A percentile compares a stretch with the other conserved stretches of the same genome.
These are phyloP conservation scores for Dendrolimus punctatus DNA, from an alignment of 1,140 invertebrate genomes.

Conservation along the genomic window DNA sequence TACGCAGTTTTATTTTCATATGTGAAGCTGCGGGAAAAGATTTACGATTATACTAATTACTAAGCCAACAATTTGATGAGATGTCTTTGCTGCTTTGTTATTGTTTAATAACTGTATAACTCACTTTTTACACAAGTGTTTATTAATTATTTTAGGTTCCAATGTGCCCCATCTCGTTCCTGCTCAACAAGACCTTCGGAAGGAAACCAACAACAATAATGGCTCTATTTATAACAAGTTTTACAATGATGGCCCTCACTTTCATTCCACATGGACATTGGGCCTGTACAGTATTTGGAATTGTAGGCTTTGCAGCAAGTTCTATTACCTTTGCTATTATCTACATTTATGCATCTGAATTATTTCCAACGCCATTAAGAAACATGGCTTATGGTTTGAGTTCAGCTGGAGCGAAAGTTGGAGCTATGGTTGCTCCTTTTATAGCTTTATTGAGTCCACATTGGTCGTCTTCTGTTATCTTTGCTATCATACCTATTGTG, in stretches of 20 bases:
- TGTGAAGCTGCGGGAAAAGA: no score
- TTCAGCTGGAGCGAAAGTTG: slow-evolving; percentile 30
- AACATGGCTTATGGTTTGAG: slow-evolving; percentile 31
- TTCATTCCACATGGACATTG: slow-evolving; percentile 23
- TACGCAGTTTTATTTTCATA: no score
- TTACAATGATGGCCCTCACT: slow-evolving; percentile 25
- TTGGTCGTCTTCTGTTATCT: slow-evolving; percentile 11
- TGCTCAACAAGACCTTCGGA: slow-evolving; percentile 15
- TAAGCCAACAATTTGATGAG: no score
- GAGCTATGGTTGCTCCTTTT: slow-evolving; percentile 33
- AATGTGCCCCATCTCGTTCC: slow-evolving; percentile 9
- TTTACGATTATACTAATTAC: no score
- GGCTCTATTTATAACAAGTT: slow-evolving; percentile 11
- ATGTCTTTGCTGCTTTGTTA: no score
- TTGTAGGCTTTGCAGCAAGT: slow-evolving; percentile 19
- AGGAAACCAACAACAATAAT: slow-evolving; percentile 18
- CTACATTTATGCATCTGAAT: slow-evolving; percentile 26
- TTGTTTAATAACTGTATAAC: no score
- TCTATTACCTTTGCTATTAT: slow-evolving; percentile 18
- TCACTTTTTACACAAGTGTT: background rate
- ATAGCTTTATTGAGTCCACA: slow-evolving; percentile 9
- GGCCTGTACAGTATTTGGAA: slow-evolving; percentile 16
- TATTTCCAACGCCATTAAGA: slow-evolving; percentile 36
- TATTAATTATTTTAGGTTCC: slow-evolving; percentile 9
- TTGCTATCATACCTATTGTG: slow-evolving; percentile 7